A percentile compares a stretch with the other conserved stretches of the same genome.
phyloP scores from a whole-genome alignment of 2,113 vertebrate species.

The Apodemus speciosus region DNA sequence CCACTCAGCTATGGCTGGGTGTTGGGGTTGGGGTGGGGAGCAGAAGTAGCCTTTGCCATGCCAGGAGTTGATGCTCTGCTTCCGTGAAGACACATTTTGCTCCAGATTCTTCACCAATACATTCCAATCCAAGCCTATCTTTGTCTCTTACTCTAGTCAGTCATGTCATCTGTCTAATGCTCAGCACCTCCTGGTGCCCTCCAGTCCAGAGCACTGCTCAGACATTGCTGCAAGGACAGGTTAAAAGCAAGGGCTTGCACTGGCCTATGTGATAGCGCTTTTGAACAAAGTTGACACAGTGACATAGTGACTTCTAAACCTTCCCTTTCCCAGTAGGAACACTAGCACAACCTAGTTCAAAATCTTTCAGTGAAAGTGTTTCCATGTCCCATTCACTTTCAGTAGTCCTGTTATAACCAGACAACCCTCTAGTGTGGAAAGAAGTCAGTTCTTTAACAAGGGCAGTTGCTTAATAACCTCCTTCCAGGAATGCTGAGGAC shows the following conservation, averaged over 20 bases:
- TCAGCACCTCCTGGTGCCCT: background rate
- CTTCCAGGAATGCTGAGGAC: conserved; percentile 64
- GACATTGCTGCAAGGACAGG: conserved; percentile 3
- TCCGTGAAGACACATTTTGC: background rate
- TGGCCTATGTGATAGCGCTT: background rate
- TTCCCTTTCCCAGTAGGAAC: conserved; percentile 22
- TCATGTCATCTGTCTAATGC: background rate
- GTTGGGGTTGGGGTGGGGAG: background rate
- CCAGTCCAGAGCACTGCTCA: conserved; percentile 10
- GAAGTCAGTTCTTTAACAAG: conserved; percentile 64
- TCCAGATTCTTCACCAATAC: background rate
- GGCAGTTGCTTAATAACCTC: conserved; percentile 64
- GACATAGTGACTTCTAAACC: conserved; percentile 6
- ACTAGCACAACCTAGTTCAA: conserved; percentile 30
- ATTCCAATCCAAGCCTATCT: background rate
- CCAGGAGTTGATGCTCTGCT: background rate
- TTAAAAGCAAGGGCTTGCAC: conserved; percentile 1
- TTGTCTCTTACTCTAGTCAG: background rate
- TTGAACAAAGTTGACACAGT: background rate
- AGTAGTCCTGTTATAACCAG: conserved; percentile 55
- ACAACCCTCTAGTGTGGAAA: conserved; percentile 64
- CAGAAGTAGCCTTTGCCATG: background rate
- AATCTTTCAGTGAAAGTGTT: conserved; percentile 59
- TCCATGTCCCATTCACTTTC: background rate
- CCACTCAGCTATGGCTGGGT: background rate